Conservation (phyloP, 2,888 invertebrate species). For the Phragmatobia fuliginosa region DNA sequence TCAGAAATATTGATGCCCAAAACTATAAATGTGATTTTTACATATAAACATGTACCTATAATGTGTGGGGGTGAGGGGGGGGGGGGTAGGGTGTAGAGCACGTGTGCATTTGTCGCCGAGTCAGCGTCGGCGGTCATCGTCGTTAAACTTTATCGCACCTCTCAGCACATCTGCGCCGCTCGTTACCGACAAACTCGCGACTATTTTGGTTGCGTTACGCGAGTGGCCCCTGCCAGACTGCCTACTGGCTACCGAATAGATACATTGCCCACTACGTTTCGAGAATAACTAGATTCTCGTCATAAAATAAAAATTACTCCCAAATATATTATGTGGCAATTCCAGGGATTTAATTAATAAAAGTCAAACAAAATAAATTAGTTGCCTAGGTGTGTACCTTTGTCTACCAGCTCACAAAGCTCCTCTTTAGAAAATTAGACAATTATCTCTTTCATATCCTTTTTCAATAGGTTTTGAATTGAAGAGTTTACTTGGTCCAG, state of each 20-base stretch:
- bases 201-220: conserved; percentile 34
- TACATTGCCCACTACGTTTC: conserved; percentile 38
- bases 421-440: too few species aligned
- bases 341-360: too few species aligned
- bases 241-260: too few species aligned
- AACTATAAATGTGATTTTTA: conserved; percentile 26
- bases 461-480: too few species aligned
- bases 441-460: too few species aligned
- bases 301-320: too few species aligned
- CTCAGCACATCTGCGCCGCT: conserved; percentile 65
- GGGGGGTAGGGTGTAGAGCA: neutral
- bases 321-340: too few species aligned
- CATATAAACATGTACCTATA: too few species aligned
- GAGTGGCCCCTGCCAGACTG: conserved; percentile 13
- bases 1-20: conserved; percentile 43
- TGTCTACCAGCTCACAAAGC: too few species aligned
- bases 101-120: conserved; percentile 20
- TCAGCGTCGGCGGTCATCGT: conserved; percentile 46
- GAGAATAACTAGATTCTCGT: conserved; percentile 44
- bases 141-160: conserved; percentile 65
- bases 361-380: too few species aligned
- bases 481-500: too few species aligned
- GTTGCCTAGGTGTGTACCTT: too few species aligned
- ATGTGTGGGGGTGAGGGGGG: conserved; percentile 8
- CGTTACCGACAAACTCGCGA: conserved; percentile 49